These are phyloP conservation scores for Drosophila neonasuta DNA, from an alignment of 2,888 invertebrate genomes.

Conservation along the genomic window DNA sequence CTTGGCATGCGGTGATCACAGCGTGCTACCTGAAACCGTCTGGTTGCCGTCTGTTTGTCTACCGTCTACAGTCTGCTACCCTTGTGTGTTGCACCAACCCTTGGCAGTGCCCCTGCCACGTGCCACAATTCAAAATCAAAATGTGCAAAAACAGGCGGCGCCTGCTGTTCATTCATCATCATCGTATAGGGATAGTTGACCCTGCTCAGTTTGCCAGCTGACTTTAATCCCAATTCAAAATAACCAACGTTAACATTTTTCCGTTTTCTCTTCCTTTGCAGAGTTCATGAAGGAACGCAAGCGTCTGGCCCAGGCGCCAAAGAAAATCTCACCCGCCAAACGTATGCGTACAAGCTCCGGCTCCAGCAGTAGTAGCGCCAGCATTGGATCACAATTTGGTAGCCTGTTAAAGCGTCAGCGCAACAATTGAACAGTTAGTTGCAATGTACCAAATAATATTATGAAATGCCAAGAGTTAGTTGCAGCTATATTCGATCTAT, in stretches of 20 bases:
- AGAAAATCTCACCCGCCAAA: constrained; percentile 81
- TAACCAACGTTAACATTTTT: constrained; percentile 29
- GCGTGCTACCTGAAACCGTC: constrained; percentile 38
- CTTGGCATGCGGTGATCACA: constrained; percentile 29
- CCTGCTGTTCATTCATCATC: constrained; percentile 51
- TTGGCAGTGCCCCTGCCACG: constrained; percentile 60
- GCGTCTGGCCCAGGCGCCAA: constrained; percentile 81
- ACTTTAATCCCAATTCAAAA: constrained; percentile 44
- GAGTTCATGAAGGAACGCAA: constrained; percentile 83
- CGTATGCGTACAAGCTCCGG: constrained; percentile 77
- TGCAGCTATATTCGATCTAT: constrained; percentile 5
- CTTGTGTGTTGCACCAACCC: constrained; percentile 48
- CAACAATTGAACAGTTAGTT: constrained; percentile 16
- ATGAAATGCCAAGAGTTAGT: not conserved
- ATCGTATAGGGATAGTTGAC: constrained; percentile 29
- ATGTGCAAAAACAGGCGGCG: constrained; percentile 76
- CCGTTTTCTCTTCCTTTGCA: constrained; percentile 57
- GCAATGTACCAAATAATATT: constrained; percentile 4
- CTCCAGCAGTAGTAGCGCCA: constrained; percentile 39
- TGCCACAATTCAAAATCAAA: constrained; percentile 69
- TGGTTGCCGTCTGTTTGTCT: constrained; percentile 13
- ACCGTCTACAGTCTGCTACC: constrained; percentile 12
- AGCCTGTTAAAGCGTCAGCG: constrained; percentile 62
- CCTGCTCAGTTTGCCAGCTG: constrained; percentile 53
- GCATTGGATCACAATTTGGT: constrained; percentile 55